phyloP scores from a whole-genome alignment of 2,113 vertebrate species.

The Stegastes partitus region DNA sequence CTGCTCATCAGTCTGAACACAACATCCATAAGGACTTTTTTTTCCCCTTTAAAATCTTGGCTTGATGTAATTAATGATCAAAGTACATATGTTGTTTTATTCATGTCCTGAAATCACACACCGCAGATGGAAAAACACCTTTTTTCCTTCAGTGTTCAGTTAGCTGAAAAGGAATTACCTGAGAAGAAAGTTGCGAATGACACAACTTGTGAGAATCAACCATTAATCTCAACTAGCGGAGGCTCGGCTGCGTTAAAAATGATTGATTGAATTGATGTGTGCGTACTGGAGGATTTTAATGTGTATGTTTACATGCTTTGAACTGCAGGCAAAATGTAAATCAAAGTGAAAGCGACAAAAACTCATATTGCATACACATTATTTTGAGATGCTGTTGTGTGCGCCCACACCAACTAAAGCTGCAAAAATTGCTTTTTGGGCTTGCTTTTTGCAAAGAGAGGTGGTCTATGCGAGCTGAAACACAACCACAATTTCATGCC shows the following conservation, averaged over 20 bases:
- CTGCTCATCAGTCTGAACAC: neutral
- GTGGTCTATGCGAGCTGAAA: conserved; percentile 11
- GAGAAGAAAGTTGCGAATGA: neutral
- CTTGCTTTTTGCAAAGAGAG: conserved; percentile 19
- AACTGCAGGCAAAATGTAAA: conserved; percentile 10
- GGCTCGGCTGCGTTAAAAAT: neutral
- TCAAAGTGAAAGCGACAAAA: neutral
- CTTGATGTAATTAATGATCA: conserved; percentile 10
- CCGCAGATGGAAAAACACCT: conserved; percentile 5
- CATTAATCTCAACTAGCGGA: neutral
- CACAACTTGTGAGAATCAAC: conserved; percentile 11
- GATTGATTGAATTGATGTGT: neutral
- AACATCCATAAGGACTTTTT: neutral
- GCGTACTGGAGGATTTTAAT: neutral
- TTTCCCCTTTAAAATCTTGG: neutral
- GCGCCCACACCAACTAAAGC: neutral
- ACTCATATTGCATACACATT: conserved; percentile 3
- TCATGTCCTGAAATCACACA: neutral
- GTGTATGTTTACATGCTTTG: neutral
- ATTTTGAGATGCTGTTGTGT: conserved; percentile 7
- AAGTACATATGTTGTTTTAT: neutral
- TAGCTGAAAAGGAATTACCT: conserved; percentile 8
- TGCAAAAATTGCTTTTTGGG: conserved; percentile 32
- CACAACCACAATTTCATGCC: conserved; percentile 16
- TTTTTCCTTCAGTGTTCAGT: conserved; percentile 1